phyloP scores from a whole-genome alignment of 2,113 vertebrate genomes.

The Hyperopisus bebe region DNA sequence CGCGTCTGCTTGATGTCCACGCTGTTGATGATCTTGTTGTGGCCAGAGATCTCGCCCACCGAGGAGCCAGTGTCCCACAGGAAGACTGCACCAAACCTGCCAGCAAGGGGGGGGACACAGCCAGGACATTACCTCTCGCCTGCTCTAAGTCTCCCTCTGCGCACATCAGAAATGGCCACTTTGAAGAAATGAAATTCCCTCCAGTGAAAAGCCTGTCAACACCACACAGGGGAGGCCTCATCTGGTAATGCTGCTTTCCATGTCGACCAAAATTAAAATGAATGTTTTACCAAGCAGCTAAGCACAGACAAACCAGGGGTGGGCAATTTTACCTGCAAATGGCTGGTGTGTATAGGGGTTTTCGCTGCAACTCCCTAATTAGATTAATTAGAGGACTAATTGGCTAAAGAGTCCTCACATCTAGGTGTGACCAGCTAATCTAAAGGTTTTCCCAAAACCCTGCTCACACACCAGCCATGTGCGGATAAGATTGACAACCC shows the following conservation, averaged over 20 bases:
- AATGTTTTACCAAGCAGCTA: background rate
- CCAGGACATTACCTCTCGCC: background rate
- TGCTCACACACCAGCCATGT: background rate
- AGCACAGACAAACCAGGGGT: background rate
- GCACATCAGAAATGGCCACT: background rate
- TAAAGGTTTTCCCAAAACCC: too few relatives aligned
- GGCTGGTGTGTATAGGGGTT: background rate
- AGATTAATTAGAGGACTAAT: too few relatives aligned
- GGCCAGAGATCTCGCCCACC: constrained; percentile 80
- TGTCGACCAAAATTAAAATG: background rate
- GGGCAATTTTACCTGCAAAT: too few relatives aligned
- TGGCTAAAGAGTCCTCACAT: too few relatives aligned
- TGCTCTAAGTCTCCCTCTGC: background rate
- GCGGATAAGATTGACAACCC: background rate
- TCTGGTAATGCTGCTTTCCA: background rate
- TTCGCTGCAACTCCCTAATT: too few relatives aligned
- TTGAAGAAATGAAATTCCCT: background rate
- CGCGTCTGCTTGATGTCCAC: constrained; percentile 86
- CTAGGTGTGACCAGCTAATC: too few relatives aligned
- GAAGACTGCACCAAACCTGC: constrained; percentile 85
- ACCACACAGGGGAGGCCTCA: background rate
- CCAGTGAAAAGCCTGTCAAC: background rate
- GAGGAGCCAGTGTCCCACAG: constrained; percentile 91
- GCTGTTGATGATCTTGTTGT: constrained; percentile 85
- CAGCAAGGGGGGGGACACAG: background rate